Evolutionary conservation across 1,140 invertebrate genomes (phyloP).

Genomic region (Ridgeia piscesae): DNA sequence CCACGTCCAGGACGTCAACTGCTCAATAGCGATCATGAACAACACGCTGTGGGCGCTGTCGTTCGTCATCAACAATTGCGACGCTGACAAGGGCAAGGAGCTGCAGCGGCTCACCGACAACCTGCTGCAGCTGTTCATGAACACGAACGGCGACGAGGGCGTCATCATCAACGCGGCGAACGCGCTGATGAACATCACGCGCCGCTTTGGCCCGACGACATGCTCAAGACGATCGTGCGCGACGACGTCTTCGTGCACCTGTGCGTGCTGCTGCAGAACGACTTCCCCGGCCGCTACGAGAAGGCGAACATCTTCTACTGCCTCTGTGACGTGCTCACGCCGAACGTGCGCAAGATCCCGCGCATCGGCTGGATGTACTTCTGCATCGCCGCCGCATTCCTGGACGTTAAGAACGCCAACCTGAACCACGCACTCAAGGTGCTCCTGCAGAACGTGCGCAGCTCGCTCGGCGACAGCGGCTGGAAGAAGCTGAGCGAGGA

Average conservation of each 20-base stretch:
- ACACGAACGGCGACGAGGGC: slow-evolving; percentile 7
- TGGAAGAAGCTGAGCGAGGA: slow-evolving; percentile 21
- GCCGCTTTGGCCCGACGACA: slow-evolving; percentile 15
- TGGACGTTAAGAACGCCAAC: background rate
- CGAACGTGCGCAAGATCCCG: slow-evolving; percentile 9
- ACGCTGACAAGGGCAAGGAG: slow-evolving; percentile 18
- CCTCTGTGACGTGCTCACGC: slow-evolving; percentile 16
- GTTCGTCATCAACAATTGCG: slow-evolving; percentile 10
- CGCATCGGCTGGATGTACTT: slow-evolving; percentile 19
- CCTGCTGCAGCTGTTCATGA: slow-evolving; percentile 13
- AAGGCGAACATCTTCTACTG: slow-evolving; percentile 20
- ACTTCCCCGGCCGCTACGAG: slow-evolving; percentile 17
- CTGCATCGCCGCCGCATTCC: background rate
- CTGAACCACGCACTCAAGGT: background rate
- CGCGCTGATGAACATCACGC: slow-evolving; percentile 19
- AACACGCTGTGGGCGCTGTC: slow-evolving; percentile 26
- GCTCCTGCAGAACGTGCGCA: slow-evolving; percentile 9
- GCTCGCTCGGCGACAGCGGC: slow-evolving; percentile 14
- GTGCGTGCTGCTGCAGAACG: slow-evolving; percentile 21
- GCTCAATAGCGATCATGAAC: slow-evolving; percentile 12
- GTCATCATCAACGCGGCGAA: slow-evolving; percentile 21
- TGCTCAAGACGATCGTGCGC: slow-evolving; percentile 2
- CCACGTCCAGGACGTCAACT: background rate
- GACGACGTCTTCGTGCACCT: slow-evolving; percentile 26
- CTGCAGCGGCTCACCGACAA: background rate